phyloP scores from a whole-genome alignment of 2,888 invertebrate species.

The Ceramica pisi region DNA sequence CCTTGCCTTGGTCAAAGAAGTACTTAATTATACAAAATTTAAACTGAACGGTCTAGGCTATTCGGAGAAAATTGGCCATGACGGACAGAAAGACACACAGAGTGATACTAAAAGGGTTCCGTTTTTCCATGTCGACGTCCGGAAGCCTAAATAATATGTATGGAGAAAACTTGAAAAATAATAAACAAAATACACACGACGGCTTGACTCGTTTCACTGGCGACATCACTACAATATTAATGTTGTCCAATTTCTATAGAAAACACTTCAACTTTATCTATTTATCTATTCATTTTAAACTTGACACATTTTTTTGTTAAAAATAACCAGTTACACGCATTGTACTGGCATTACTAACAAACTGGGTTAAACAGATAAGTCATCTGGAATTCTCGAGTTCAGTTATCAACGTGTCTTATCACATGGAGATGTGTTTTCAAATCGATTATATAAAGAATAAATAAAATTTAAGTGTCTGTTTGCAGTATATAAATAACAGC shows the following conservation, averaged over 20 bases:
- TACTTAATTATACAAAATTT: no score
- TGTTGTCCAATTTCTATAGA: slow-evolving; percentile 3
- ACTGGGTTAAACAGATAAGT: slow-evolving; percentile 48
- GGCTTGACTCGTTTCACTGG: slow-evolving; percentile 1
- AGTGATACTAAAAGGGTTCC: no score
- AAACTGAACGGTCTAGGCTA: no score
- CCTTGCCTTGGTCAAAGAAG: no score
- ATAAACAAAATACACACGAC: slow-evolving; percentile 22
- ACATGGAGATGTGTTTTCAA: slow-evolving; percentile 29
- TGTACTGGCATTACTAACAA: slow-evolving; percentile 21
- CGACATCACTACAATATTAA: slow-evolving; percentile 19
- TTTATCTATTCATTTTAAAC: slow-evolving; percentile 26
- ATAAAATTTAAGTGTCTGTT: no score
- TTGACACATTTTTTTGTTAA: slow-evolving; percentile 33
- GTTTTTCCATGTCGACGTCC: no score
- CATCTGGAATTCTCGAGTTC: slow-evolving; percentile 31
- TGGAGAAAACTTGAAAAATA: neutral
- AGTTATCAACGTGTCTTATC: slow-evolving; percentile 36
- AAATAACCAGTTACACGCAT: slow-evolving; percentile 40
- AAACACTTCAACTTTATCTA: slow-evolving; percentile 43
- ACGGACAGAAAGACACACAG: no score
- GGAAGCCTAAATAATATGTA: neutral
- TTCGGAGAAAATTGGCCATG: no score
- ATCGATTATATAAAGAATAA: slow-evolving; percentile 13
- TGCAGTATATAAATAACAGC: no score